Evolutionary conservation across 2,888 invertebrate species (phyloP).

Genomic region (Cryptus armator): DNA sequence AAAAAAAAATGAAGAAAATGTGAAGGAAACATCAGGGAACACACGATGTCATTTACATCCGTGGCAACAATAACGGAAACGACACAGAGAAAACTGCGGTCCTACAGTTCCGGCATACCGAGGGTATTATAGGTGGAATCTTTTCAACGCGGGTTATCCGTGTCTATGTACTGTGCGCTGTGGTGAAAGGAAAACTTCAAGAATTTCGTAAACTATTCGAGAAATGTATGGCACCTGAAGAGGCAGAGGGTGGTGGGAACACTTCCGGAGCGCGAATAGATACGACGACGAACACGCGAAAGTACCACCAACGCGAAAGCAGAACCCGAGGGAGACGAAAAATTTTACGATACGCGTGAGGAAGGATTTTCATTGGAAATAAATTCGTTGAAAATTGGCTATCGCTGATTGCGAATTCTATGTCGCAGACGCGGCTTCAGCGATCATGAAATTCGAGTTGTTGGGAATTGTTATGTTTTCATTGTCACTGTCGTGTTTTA

Average conservation of each 20-base stretch:
- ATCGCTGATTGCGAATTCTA: background rate
- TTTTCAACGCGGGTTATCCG: slow-evolving; percentile 14
- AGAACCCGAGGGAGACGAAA: too few species aligned
- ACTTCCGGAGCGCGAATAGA: slow-evolving; percentile 1
- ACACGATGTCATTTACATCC: slow-evolving; percentile 30
- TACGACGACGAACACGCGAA: background rate
- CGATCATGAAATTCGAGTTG: too few species aligned
- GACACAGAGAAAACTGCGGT: slow-evolving; percentile 1
- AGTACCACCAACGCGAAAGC: slow-evolving; percentile 6
- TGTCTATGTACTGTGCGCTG: background rate
- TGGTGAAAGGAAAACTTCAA: slow-evolving; percentile 26
- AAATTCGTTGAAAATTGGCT: background rate
- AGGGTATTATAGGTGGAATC: slow-evolving; percentile 39
- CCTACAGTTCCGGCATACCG: slow-evolving; percentile 6
- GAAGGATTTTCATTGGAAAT: background rate
- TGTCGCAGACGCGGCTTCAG: too few species aligned
- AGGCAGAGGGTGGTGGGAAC: background rate
- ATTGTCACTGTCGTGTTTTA: too few species aligned
- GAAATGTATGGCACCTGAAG: slow-evolving; percentile 18
- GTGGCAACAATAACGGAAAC: slow-evolving; percentile 49
- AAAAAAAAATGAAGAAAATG: slow-evolving; percentile 12
- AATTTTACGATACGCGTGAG: background rate
- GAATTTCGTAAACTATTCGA: slow-evolving; percentile 27
- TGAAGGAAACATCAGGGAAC: background rate
- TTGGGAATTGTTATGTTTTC: too few species aligned